phyloP scores from a whole-genome alignment of 2,888 invertebrate species.

The Cybosia mesomella region DNA sequence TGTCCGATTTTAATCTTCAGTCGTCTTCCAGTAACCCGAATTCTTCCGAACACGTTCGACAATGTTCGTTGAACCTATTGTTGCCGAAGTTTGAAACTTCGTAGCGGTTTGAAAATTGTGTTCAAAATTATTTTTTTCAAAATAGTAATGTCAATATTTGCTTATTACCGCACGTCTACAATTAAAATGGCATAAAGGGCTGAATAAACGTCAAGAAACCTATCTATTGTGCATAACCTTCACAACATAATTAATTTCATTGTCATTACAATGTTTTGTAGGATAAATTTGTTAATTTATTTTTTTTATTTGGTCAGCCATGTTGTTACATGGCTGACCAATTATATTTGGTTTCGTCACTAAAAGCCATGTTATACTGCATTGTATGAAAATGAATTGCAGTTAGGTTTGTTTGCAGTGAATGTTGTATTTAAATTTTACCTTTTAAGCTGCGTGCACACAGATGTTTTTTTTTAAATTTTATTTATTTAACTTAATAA shows the following conservation, averaged over 20 bases:
- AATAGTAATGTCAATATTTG: neutral
- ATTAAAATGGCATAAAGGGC: constrained; percentile 8
- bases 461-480: no score
- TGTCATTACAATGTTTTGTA: constrained; percentile 16
- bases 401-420: neutral
- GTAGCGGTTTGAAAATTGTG: neutral
- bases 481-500: no score
- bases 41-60: constrained; percentile 19
- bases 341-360: constrained; percentile 42
- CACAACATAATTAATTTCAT: constrained; percentile 27
- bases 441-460: neutral
- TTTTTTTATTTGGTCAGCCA: no score
- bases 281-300: no score
- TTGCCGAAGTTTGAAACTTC: constrained; percentile 17
- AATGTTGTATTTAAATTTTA: neutral
- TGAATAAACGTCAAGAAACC: constrained; percentile 18
- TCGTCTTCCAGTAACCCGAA: constrained; percentile 25
- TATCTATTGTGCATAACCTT: constrained; percentile 40
- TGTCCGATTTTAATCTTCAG: constrained; percentile 30
- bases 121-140: neutral
- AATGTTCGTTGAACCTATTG: constrained; percentile 19
- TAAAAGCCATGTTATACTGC: constrained; percentile 23
- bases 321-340: no score
- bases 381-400: constrained; percentile 44
- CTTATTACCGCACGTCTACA: neutral